These are phyloP conservation scores for Brachyhypopomus gauderio DNA, from an alignment of 2,113 vertebrate genomes.

Conservation along the genomic window DNA sequence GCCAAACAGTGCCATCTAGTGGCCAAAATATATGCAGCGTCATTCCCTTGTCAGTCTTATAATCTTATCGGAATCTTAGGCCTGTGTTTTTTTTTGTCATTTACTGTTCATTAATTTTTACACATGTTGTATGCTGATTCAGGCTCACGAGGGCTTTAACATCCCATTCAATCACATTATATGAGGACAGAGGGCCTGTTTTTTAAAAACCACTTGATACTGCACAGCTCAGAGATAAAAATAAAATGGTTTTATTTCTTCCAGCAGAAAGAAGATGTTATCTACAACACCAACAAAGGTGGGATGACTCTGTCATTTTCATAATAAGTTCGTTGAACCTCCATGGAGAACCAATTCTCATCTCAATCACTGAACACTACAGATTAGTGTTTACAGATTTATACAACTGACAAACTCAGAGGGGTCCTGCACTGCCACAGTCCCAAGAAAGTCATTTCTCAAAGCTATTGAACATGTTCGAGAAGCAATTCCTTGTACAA, in stretches of 20 bases:
- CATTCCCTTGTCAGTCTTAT: too few species aligned
- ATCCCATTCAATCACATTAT: too few species aligned
- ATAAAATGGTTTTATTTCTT: background rate
- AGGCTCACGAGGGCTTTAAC: background rate
- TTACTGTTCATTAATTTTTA: too few species aligned
- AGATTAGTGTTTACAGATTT: background rate
- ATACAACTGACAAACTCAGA: background rate
- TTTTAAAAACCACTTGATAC: background rate
- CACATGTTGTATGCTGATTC: background rate
- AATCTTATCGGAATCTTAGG: too few species aligned
- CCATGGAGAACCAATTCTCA: background rate
- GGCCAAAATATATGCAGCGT: background rate
- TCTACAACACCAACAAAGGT: background rate
- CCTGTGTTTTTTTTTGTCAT: background rate
- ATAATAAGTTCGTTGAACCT: background rate
- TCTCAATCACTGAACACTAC: background rate
- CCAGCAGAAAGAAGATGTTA: slow-evolving; percentile 47
- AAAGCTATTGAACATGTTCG: too few species aligned
- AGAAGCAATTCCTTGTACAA: too few species aligned
- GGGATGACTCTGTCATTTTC: background rate
- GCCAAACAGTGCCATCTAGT: slow-evolving; percentile 3
- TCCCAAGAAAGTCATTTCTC: too few species aligned
- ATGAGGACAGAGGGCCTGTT: too few species aligned
- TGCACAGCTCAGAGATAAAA: background rate
- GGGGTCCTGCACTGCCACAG: background rate